Conservation (phyloP, 2,797 vertebrate species). For the Characodon lateralis region DNA sequence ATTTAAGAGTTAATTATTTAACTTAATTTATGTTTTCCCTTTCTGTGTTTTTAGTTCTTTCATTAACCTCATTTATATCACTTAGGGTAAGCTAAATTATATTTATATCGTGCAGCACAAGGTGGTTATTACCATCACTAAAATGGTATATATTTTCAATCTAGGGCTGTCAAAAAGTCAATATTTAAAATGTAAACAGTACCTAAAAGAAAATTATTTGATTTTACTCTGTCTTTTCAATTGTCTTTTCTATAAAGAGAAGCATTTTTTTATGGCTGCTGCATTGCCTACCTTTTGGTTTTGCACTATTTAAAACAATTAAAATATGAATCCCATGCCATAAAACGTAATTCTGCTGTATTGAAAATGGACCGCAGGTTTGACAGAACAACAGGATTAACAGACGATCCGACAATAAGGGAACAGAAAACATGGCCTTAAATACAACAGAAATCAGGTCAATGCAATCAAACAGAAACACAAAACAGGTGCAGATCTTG, state of each 20-base stretch:
- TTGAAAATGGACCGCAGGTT: too few relatives aligned
- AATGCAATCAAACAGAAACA: too few relatives aligned
- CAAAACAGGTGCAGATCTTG: background rate
- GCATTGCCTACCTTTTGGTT: too few relatives aligned
- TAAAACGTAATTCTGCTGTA: background rate
- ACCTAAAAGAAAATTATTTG: background rate
- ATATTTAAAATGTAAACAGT: background rate
- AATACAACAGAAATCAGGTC: too few relatives aligned
- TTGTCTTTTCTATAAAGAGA: background rate
- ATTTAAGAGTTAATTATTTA: constrained; percentile 5
- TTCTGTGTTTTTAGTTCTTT: background rate
- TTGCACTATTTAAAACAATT: background rate
- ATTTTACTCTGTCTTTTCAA: background rate
- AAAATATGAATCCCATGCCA: background rate
- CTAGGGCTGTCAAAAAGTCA: background rate
- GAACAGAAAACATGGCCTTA: too few relatives aligned
- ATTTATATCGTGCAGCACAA: background rate
- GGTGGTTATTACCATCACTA: background rate
- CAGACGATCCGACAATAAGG: too few relatives aligned
- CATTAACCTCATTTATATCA: constrained; percentile 1
- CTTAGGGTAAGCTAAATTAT: background rate
- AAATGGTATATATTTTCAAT: background rate
- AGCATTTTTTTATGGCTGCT: background rate
- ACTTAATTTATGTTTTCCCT: background rate
- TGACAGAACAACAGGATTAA: background rate